Evolutionary conservation across 1,140 invertebrate species (phyloP).

Genomic region (Tetragonula clypearis): DNA sequence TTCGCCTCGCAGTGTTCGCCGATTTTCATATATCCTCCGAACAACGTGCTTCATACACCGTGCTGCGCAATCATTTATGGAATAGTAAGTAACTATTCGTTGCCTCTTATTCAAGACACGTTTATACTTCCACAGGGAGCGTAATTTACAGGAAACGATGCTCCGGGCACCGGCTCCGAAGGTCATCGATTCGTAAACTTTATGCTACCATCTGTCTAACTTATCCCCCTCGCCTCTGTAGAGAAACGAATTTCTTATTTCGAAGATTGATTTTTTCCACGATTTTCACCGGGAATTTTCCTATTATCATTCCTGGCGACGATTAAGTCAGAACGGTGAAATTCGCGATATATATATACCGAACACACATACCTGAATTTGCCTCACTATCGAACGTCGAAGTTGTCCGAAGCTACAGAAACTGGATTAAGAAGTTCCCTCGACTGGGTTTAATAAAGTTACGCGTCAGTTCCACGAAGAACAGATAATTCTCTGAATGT

Average conservation of each 20-base stretch:
- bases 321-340: neutral
- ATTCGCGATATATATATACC: neutral
- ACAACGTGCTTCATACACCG: neutral
- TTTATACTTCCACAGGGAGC: conserved; percentile 1
- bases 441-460: neutral
- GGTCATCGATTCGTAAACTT: neutral
- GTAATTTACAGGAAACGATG: conserved; percentile 8
- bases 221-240: neutral
- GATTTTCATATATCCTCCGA: conserved; percentile 19
- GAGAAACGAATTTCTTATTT: neutral
- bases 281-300: neutral
- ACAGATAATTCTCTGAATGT: neutral
- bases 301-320: neutral
- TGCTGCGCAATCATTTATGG: conserved; percentile 15
- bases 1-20: neutral
- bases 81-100: conserved; percentile 11
- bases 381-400: neutral
- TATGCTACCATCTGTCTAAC: neutral
- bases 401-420: neutral
- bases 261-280: no score
- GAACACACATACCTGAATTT: neutral
- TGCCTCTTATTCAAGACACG: conserved; percentile 9
- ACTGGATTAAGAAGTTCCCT: neutral
- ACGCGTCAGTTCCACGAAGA: no score
- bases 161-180: neutral